phyloP scores from a whole-genome alignment of 2,888 invertebrate genomes.

The Oegoconia quadripuncta region DNA sequence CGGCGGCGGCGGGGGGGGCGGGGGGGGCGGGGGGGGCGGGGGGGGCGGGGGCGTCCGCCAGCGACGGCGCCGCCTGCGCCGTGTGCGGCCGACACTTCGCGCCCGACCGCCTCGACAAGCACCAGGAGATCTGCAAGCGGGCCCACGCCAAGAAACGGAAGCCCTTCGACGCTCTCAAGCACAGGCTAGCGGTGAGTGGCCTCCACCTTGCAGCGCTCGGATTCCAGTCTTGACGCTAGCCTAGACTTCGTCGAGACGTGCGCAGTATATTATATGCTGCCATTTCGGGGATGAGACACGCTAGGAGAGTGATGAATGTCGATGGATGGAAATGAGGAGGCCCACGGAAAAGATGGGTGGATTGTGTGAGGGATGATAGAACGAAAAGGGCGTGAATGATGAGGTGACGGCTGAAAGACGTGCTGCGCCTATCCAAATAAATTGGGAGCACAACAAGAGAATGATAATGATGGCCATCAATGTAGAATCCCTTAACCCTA shows the following conservation, averaged over 20 bases:
- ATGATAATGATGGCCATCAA: no score
- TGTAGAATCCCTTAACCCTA: no score
- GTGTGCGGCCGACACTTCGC: constrained; percentile 91
- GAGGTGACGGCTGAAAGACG: no score
- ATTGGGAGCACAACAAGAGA: no score
- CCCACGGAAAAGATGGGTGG: no score
- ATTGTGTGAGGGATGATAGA: no score
- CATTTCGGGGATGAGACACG: no score
- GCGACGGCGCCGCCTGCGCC: constrained; percentile 67
- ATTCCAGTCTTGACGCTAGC: background rate
- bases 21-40: constrained; percentile 14
- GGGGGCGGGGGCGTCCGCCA: constrained; percentile 14
- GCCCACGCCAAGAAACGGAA: constrained; percentile 90
- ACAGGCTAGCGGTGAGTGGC: constrained; percentile 82
- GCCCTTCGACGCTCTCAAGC: constrained; percentile 93
- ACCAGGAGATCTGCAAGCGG: constrained; percentile 91
- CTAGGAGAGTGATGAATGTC: no score
- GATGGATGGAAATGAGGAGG: no score
- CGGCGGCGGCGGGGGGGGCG: constrained; percentile 7
- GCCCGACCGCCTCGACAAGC: constrained; percentile 87
- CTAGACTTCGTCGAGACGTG: background rate
- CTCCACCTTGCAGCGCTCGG: background rate
- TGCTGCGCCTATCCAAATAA: no score
- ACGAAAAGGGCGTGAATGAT: no score
- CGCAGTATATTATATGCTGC: no score